phyloP scores from a whole-genome alignment of 2,113 vertebrate species.

The Syngnathus typhle region DNA sequence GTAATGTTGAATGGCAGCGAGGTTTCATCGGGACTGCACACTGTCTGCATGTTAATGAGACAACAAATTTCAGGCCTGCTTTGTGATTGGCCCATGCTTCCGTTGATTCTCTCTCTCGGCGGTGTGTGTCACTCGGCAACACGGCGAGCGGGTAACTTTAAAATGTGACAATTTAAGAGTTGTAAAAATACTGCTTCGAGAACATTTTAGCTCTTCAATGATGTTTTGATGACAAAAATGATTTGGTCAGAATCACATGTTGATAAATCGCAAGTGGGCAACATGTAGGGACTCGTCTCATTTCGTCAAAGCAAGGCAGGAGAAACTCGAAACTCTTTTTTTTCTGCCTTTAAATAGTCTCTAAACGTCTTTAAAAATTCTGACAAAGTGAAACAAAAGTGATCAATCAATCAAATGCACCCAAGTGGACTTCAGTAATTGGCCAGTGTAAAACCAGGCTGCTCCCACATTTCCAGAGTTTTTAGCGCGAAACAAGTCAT shows the following conservation, averaged over 20 bases:
- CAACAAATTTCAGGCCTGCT: constrained; percentile 10
- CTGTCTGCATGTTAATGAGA: constrained; percentile 57
- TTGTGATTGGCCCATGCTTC: constrained; percentile 29
- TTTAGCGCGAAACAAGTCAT: constrained; percentile 7
- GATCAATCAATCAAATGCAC: not conserved
- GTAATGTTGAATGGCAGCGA: constrained; percentile 67
- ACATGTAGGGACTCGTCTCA: no score
- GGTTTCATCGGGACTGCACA: constrained; percentile 48
- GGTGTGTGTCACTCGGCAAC: constrained; percentile 23
- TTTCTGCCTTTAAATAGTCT: no score
- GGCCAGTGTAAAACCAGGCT: not conserved
- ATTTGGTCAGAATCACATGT: not conserved
- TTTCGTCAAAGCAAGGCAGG: no score
- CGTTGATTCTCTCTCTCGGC: constrained; percentile 10
- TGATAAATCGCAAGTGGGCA: not conserved
- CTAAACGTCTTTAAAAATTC: no score
- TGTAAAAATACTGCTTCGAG: not conserved
- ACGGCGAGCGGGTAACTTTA: not conserved
- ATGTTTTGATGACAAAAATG: not conserved
- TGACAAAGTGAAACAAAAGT: not conserved
- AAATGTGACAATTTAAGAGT: not conserved
- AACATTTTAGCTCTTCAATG: not conserved
- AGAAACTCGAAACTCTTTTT: no score
- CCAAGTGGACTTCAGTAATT: not conserved
- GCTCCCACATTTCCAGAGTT: not conserved